Evolutionary conservation across 2,888 invertebrate genomes (phyloP).

Genomic region (Hypolimnas misippus): DNA sequence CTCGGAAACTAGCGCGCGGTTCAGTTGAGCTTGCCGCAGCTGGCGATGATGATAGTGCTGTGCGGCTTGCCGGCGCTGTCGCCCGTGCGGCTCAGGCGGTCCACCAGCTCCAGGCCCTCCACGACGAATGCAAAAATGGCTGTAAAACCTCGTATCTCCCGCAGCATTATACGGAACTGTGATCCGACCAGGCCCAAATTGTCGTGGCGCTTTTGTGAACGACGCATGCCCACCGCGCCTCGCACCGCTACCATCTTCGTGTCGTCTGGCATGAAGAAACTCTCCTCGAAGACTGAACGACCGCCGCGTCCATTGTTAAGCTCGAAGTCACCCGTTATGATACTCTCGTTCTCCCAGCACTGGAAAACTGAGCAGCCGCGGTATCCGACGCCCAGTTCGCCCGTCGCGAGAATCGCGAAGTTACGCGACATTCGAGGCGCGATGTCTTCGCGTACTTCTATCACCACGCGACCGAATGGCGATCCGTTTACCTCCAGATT

Average conservation of each 20-base stretch:
- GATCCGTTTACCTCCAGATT: conserved; percentile 89
- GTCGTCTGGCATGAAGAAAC: conserved; percentile 92
- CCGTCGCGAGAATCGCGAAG: conserved; percentile 88
- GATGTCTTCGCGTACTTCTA: conserved; percentile 90
- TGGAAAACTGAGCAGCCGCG: conserved; percentile 92
- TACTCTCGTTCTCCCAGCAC: conserved; percentile 92
- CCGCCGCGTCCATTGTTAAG: conserved; percentile 92
- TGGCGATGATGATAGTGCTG: conserved; percentile 88
- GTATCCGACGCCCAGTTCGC: conserved; percentile 90
- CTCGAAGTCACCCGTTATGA: conserved; percentile 92
- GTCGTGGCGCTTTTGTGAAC: conserved; percentile 91
- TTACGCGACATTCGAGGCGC: conserved; percentile 93
- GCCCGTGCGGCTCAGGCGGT: conserved; percentile 90
- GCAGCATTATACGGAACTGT: conserved; percentile 91
- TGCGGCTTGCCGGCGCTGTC: conserved; percentile 91
- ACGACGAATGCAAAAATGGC: conserved; percentile 92
- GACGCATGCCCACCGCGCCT: conserved; percentile 92
- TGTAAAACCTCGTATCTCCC: conserved; percentile 92
- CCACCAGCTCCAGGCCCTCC: conserved; percentile 90
- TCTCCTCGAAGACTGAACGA: conserved; percentile 89
- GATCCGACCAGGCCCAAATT: conserved; percentile 92
- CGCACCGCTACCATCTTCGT: conserved; percentile 89
- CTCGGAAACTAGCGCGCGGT: conserved; percentile 15
- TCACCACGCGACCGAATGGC: conserved; percentile 88
- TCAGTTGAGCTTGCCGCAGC: conserved; percentile 89